Evolutionary conservation across 2,113 vertebrate genomes (phyloP), one percentile per base, ranked within the genome.

Genomic region (Centropus bengalensis): DNA sequence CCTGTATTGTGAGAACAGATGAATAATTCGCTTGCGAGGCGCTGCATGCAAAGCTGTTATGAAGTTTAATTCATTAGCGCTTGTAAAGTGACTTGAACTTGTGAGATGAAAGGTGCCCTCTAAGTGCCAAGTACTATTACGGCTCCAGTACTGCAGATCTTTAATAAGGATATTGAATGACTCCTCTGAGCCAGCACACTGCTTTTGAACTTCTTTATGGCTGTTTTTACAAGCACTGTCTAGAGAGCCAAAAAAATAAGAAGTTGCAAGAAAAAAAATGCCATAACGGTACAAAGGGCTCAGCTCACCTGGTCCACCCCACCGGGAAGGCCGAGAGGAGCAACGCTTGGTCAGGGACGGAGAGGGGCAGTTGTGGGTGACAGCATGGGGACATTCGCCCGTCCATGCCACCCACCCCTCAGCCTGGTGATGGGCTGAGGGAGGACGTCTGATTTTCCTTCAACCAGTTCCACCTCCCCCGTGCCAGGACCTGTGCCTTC

Each of bases 81-180:
- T 82, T 88, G 71, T 87, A 82, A 95, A 95, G 84, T 38, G 94
- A 82, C 93, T 92, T 49, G 26, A 91, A 95, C 91, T 79, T 1
- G 0, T 11, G 71, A 94, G 94, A 94, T 94, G 93, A 95, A 95
- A 96, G 91, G 94, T 91, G 91, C 84, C 91, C 94, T 96, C 82
- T 42, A 82, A 91, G 94, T 28, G 32, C 94, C 93, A 92, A 91
- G 86, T 21, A 62, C 84, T 92, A 49, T 44, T 94, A 80, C 14
- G 56, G 84, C 67, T 92, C 84, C 82, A 92, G 89, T 58, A 58
- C 75, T 87, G 84, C 5, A 0, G 59, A 89, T 91, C 82, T 91
- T 95, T 96, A 95, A 96, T 86, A 88, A 91, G 91, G 75, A 86
- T 74, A 92, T 80, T 87, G 91, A 95, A 95, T 0, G 59, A 47